Evolutionary conservation across 2,113 vertebrate species (phyloP).

Genomic region (Scartelaos histophorus): DNA sequence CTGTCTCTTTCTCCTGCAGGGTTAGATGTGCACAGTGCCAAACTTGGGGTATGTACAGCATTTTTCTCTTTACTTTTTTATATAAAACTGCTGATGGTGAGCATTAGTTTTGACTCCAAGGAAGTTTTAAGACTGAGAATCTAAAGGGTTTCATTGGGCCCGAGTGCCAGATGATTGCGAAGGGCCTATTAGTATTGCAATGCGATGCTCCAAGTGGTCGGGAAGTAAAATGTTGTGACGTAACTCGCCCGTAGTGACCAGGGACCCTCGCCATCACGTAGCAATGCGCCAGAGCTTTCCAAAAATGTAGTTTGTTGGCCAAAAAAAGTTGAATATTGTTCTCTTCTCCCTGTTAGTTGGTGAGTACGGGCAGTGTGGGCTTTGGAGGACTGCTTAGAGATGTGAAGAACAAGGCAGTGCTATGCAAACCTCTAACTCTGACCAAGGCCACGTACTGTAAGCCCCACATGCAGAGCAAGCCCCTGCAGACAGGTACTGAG

Average conservation of each 20-base stretch:
- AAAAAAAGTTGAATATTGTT: too few species aligned
- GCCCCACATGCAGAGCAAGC: constrained; percentile 98
- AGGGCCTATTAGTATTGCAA: too few species aligned
- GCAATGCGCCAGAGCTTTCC: too few species aligned
- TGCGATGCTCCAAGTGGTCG: too few species aligned
- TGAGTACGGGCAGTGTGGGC: constrained; percentile 74
- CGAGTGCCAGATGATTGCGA: too few species aligned
- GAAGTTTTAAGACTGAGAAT: too few species aligned
- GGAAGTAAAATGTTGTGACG: too few species aligned
- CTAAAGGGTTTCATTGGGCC: too few species aligned
- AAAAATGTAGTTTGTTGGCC: too few species aligned
- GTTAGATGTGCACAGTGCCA: constrained; percentile 58
- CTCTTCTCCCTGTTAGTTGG: constrained; percentile 72
- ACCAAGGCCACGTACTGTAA: constrained; percentile 99
- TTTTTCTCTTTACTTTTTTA: neutral
- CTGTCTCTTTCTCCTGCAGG: constrained; percentile 51
- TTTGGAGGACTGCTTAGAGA: constrained; percentile 86
- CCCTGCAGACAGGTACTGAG: constrained; percentile 88
- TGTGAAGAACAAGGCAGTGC: constrained; percentile 97
- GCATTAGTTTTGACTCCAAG: too few species aligned
- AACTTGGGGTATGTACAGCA: constrained; percentile 64
- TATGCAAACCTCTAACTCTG: constrained; percentile 96
- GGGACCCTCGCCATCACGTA: too few species aligned
- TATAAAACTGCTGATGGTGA: neutral
- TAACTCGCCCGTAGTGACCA: too few species aligned